These are phyloP conservation scores for Drosophila sordidapex DNA, from an alignment of 2,888 invertebrate species.

Conservation along the genomic window DNA sequence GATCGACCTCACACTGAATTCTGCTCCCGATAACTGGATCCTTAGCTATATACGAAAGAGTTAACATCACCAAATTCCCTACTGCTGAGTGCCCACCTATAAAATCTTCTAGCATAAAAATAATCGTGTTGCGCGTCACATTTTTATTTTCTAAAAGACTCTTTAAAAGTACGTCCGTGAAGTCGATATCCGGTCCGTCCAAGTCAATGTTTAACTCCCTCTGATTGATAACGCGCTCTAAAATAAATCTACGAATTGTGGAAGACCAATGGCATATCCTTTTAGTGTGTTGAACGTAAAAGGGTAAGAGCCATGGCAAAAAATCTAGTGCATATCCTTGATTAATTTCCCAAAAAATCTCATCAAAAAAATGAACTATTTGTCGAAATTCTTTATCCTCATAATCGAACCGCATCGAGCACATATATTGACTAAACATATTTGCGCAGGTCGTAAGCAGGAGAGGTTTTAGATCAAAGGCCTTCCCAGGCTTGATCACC, in stretches of 20 bases:
- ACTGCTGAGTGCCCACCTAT: slow-evolving; percentile 95
- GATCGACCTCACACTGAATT: slow-evolving; percentile 90
- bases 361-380: slow-evolving; percentile 91
- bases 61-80: slow-evolving; percentile 92
- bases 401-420: slow-evolving; percentile 90
- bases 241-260: slow-evolving; percentile 90
- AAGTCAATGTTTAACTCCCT: slow-evolving; percentile 85
- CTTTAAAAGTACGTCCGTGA: slow-evolving; percentile 91
- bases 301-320: slow-evolving; percentile 91
- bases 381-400: slow-evolving; percentile 89
- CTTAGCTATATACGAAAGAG: slow-evolving; percentile 89
- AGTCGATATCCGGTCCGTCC: slow-evolving; percentile 89
- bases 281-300: slow-evolving; percentile 89
- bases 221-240: slow-evolving; percentile 89
- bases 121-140: slow-evolving; percentile 91
- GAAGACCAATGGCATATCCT: slow-evolving; percentile 89
- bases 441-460: slow-evolving; percentile 91
- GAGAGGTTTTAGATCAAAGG: slow-evolving; percentile 89
- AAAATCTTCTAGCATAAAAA: slow-evolving; percentile 94
- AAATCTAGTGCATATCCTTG: slow-evolving; percentile 95
- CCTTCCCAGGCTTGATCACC: slow-evolving; percentile 81
- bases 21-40: slow-evolving; percentile 88
- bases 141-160: slow-evolving; percentile 88
- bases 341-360: slow-evolving; percentile 96
- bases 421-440: slow-evolving; percentile 95